Base-by-base conservation (phyloP, 2,113 vertebrate genomes). In the Leptobrachium leishanense region DNA sequence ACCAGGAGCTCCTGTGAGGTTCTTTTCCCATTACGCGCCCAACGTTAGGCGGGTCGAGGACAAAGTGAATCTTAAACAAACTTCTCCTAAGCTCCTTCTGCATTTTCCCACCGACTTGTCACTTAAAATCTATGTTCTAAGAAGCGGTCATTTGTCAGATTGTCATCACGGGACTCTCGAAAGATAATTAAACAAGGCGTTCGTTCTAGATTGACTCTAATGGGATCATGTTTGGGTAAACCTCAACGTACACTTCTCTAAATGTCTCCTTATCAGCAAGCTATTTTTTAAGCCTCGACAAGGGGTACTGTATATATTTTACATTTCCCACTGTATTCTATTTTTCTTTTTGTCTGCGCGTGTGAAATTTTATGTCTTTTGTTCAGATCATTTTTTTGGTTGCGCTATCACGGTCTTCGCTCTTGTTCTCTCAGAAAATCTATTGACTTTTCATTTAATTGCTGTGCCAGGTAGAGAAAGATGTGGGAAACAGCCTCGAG, bases 171-270 rank as follows among this genome's bases (percentile, higher is more conserved):
- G 46, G 46, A 65, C 46, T 68, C 74, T 46, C 55, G 74, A 43
- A 68, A 54, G 74, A 76, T 76, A 76, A 76, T 76, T 68, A 76
- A 68, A 55, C 64, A 76, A 43, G 65, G 15, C 40, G 31, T 53
- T 68, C 46, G 20, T 76, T 68, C 55, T 76, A 43, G 74, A 76
- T 54, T 43, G 46, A 55, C 64, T 12, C 13, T 76, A 76, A 76
- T 76, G 74, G 64, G 12, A 43, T 15, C 42, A n/a, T 68, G 74
- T 76, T 68, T 68, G 39, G 46, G 67, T 68, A 54, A 55, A 68
- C 64, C 31, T 76, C 74, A 55, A 63, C 2, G 39, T 39, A 43
- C 74, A 68, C 74, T 54, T 76, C 57, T 31, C 6, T 11, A 76
- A 76, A 76, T 55, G 74, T 68, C 63, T 53, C 39, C 66, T 76